Evolutionary conservation across 2,888 invertebrate species (phyloP), one percentile per base, ranked within the genome.

Genomic region (Microctonus aethiopoides): DNA sequence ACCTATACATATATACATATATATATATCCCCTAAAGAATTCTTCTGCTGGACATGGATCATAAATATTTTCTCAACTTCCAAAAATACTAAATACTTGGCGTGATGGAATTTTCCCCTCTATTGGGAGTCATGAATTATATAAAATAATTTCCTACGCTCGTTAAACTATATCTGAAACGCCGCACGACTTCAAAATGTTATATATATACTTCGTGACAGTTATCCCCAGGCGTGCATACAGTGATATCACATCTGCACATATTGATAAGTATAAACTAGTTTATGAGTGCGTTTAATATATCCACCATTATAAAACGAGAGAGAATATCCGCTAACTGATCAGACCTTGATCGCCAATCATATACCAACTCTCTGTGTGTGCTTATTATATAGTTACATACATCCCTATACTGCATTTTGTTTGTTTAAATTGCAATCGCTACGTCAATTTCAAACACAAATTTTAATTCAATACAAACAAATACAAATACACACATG

Each of bases 311-410:
- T 20, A 65, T 39, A 46, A 46, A 46, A 16, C 39, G 36, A 36
- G n/a, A 57, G 46, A 71, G 67, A 73, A 75, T 71, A 76, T 65
- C 74, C 74, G 78, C 77, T 80, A 81, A 82, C 77, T 75, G 76
- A 84, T 83, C 80, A 77, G 79, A 75, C 81, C 82, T 83, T 84
- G 83, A 83, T 84, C 81, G 78, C 74, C 78, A 79, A 83, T 83
- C 80, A 78, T 76, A 73, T n/a, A n/a, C 74, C 68, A 70, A 74
- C 61, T 59, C 70, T 46, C 64, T 52, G n/a, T n/a, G n/a, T n/a
- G n/a, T n/a, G n/a, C n/a, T n/a, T n/a, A 52, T 41, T 61, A 68
- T 54, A 34, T 54, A 36, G 64, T 39, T 41, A 67, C 69, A 34
- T 57, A 20, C 66, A 36, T 60, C 67, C 29, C 32, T 11, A 41